These are phyloP conservation scores for Gallinago media DNA, from an alignment of 2,113 vertebrate genomes.

Conservation along the genomic window DNA sequence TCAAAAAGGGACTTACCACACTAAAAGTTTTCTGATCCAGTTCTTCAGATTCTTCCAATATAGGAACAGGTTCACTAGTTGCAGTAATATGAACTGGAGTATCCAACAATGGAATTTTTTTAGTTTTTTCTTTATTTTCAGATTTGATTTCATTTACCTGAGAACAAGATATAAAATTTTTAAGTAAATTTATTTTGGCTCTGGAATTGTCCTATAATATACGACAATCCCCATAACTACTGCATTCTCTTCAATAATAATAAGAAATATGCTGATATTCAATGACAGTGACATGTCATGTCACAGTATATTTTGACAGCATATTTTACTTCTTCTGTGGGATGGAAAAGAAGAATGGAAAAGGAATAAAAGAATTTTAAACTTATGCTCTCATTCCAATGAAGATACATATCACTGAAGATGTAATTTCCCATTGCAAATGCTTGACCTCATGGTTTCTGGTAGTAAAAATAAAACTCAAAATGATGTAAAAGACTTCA, in stretches of 20 bases:
- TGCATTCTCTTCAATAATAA: not conserved
- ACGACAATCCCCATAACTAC: not conserved
- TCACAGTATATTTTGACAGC: not conserved
- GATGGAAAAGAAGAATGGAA: not conserved
- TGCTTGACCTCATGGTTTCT: too few species aligned
- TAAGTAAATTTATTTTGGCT: not conserved
- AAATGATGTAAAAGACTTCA: not conserved
- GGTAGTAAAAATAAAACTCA: not conserved
- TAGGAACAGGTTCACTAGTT: conserved; percentile 84
- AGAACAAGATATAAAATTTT: not conserved
- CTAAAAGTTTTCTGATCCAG: conserved; percentile 98
- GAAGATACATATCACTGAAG: not conserved
- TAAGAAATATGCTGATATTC: not conserved
- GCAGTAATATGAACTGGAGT: conserved; percentile 89
- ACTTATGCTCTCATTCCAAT: not conserved
- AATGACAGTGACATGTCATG: not conserved
- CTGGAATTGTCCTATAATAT: not conserved
- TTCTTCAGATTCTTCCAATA: conserved; percentile 94
- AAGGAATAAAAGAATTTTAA: not conserved
- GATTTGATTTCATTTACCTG: conserved; percentile 85
- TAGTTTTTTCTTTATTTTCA: conserved; percentile 87
- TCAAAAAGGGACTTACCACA: conserved; percentile 82
- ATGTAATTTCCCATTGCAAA: too few species aligned
- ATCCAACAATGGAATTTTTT: conserved; percentile 81
- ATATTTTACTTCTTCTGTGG: not conserved